Conservation (phyloP, 2,797 vertebrate genomes). For the Moxostoma hubbsi region DNA sequence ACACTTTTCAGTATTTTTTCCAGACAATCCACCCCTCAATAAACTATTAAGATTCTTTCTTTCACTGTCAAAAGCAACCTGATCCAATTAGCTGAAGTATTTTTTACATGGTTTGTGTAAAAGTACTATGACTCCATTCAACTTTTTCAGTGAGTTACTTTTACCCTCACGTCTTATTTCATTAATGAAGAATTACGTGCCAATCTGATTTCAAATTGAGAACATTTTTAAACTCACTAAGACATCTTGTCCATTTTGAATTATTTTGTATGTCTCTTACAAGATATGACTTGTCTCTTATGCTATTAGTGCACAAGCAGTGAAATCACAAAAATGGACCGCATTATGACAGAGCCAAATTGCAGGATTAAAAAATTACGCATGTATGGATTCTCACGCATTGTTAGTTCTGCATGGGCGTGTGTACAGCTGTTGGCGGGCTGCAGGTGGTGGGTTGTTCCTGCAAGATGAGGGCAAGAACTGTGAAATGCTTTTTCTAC, state of each 20-base stretch:
- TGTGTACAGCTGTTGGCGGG: slow-evolving; percentile 48
- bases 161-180: slow-evolving; percentile 15
- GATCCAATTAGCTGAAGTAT: background rate
- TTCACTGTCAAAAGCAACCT: background rate
- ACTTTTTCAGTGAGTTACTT: background rate
- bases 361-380: slow-evolving; percentile 34
- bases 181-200: background rate
- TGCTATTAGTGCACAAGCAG: background rate
- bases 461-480: slow-evolving; percentile 42
- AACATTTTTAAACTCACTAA: background rate
- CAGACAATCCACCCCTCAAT: too few species aligned
- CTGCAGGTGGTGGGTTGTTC: slow-evolving; percentile 51
- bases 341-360: slow-evolving; percentile 35
- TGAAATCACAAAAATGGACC: slow-evolving; percentile 7
- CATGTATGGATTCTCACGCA: slow-evolving; percentile 12
- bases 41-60: too few species aligned
- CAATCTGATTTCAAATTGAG: slow-evolving; percentile 6
- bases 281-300: background rate
- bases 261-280: background rate
- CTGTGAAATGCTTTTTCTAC: slow-evolving; percentile 47
- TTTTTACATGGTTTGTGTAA: background rate
- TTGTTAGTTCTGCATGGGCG: slow-evolving; percentile 30
- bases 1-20: too few species aligned
- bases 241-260: background rate
- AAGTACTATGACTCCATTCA: slow-evolving; percentile 1